Evolutionary conservation across 1,140 invertebrate species (phyloP), one percentile per base, ranked within the genome.

Genomic region (Tigriopus japonicus): DNA sequence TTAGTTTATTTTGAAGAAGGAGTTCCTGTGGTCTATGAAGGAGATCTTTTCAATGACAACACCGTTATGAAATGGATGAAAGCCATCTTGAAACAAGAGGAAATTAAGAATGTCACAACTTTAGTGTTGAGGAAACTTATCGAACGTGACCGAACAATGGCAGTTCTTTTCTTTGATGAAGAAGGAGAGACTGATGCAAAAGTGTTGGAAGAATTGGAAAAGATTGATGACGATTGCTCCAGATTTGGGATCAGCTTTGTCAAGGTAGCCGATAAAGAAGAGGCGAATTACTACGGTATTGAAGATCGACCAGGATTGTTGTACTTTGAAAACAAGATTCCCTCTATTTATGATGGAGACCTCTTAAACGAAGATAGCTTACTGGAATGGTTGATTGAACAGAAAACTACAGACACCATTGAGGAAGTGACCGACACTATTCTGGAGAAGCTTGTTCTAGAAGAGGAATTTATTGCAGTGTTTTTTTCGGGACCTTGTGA

Each of bases 71-170:
- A 89, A 68, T 92, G 87, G 87, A 72, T 90, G 35, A 75, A 89
- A 61, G 79, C 80, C 56, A 86, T 90, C 71, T 71, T 89, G 60
- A 84, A 88, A 71, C 86, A 85, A 65, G 89, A 94, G 72, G 88
- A 93, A 77, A 93, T 93, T 66, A 89, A 94, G 76, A 87, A 93
- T 73, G 84, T 94, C 40, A 91, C 87, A 41, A 87, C 91, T 72
- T 87, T 90, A 75, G 91, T 92, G 85, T 76, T 93, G 58, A 87
- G 92, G 67, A 81, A 82, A 68, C 76, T 93, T 53, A 83, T 93
- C 58, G 87, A 87, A 67, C 84, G 88, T 69, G 82, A 85, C 54
- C 87, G 88, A 72, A 86, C 83, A 63, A 76, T 94, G 63, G 87
- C 87, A 58, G 89, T 92, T 61, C 75, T 94, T 42, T 93, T 94